A percentile compares a stretch with the other conserved stretches of the same genome.
phyloP scores from a whole-genome alignment of 2,888 invertebrate species.

The Drosophila hawaiiensis region DNA sequence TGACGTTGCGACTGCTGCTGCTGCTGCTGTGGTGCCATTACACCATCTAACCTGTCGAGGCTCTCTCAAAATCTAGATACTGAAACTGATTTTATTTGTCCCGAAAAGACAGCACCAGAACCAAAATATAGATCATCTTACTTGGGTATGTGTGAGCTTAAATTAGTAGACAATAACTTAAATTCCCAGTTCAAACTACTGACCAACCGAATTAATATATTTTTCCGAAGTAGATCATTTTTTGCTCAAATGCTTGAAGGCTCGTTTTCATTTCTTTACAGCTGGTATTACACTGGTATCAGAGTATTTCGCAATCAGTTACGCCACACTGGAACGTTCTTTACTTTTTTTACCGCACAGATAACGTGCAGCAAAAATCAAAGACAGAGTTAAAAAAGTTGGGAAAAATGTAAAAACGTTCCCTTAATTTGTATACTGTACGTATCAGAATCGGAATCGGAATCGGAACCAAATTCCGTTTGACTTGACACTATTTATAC shows the following conservation, averaged over 20 bases:
- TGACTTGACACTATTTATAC: too few species aligned
- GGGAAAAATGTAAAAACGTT: neutral
- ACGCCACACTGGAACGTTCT: neutral
- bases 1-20: slow-evolving; percentile 34
- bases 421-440: neutral
- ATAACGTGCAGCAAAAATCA: neutral
- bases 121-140: neutral
- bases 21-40: slow-evolving; percentile 33
- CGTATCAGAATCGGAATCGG: neutral
- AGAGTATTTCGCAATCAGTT: neutral
- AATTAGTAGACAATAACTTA: too few species aligned
- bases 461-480: too few species aligned
- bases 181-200: too few species aligned
- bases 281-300: neutral
- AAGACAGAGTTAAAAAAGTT: too few species aligned
- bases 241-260: neutral
- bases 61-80: slow-evolving; percentile 70
- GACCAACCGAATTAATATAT: too few species aligned
- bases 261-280: too few species aligned
- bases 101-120: neutral
- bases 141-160: too few species aligned
- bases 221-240: too few species aligned
- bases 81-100: neutral
- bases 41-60: slow-evolving; percentile 80
- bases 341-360: neutral